These are phyloP conservation scores for Erebia ligea DNA, from an alignment of 2,888 invertebrate species.

Conservation along the genomic window DNA sequence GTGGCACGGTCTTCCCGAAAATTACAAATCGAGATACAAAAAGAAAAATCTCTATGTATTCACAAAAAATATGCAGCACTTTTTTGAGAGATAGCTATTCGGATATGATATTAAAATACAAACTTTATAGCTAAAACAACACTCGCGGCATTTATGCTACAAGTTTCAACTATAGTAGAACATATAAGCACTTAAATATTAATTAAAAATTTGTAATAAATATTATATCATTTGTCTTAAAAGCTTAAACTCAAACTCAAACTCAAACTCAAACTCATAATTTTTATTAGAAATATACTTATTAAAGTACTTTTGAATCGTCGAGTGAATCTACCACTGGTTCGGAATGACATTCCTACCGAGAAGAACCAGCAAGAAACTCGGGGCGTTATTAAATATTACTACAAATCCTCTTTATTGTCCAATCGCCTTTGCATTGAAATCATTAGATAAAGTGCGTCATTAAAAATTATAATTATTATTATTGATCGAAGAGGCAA, in stretches of 20 bases:
- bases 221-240: too few relatives aligned
- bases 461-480: slow-evolving; percentile 14
- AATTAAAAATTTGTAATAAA: too few relatives aligned
- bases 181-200: too few relatives aligned
- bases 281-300: too few relatives aligned
- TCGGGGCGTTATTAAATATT: background rate
- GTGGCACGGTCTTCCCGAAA: background rate
- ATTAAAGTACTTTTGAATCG: too few relatives aligned
- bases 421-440: slow-evolving; percentile 6
- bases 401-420: background rate
- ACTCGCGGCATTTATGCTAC: background rate
- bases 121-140: background rate
- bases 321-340: too few relatives aligned
- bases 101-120: background rate
- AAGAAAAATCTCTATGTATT: background rate
- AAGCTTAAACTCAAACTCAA: too few relatives aligned
- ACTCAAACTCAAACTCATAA: too few relatives aligned
- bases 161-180: background rate
- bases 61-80: background rate
- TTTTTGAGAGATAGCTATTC: background rate
- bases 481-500: background rate
- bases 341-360: too few relatives aligned
- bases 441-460: slow-evolving; percentile 9
- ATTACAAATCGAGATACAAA: background rate
- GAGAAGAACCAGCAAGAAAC: too few relatives aligned